A percentile compares a stretch with the other conserved stretches of the same genome.
Evolutionary conservation across 2,797 vertebrate genomes (phyloP).

Genomic region (Miichthys miiuy): DNA sequence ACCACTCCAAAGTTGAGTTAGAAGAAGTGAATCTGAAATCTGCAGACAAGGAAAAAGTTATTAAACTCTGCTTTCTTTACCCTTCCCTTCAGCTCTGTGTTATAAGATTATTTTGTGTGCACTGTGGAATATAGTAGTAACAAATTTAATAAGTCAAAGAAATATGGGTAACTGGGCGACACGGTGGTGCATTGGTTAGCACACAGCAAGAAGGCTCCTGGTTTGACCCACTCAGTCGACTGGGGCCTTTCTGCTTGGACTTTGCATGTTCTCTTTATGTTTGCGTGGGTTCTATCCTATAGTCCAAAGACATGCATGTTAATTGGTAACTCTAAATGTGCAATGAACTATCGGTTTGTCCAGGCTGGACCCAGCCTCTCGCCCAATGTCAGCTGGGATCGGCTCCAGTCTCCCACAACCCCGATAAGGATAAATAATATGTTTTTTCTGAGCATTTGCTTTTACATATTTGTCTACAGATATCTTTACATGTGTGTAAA

Average conservation of each 20-base stretch:
- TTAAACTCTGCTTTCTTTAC: background rate
- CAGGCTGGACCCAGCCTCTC: no score
- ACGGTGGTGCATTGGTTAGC: no score
- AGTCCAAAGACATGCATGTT: no score
- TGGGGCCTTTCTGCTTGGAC: no score
- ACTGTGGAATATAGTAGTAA: background rate
- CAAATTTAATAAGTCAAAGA: background rate
- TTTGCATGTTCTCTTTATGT: no score
- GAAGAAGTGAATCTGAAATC: conserved; percentile 24
- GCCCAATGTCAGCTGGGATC: no score
- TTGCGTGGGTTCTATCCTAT: no score
- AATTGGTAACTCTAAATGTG: no score
- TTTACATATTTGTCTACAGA: background rate
- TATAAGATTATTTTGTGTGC: background rate
- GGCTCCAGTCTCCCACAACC: no score
- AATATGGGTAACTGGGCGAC: background rate
- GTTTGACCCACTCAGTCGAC: no score
- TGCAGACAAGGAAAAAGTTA: background rate
- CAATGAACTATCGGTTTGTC: no score
- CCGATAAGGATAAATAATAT: background rate
- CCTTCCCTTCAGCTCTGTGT: background rate
- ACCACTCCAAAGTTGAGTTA: conserved; percentile 6
- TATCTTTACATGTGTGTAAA: background rate
- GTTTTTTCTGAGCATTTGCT: background rate
- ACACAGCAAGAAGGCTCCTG: no score